Evolutionary conservation across 2,113 vertebrate species (phyloP).

Genomic region (Gobius niger): DNA sequence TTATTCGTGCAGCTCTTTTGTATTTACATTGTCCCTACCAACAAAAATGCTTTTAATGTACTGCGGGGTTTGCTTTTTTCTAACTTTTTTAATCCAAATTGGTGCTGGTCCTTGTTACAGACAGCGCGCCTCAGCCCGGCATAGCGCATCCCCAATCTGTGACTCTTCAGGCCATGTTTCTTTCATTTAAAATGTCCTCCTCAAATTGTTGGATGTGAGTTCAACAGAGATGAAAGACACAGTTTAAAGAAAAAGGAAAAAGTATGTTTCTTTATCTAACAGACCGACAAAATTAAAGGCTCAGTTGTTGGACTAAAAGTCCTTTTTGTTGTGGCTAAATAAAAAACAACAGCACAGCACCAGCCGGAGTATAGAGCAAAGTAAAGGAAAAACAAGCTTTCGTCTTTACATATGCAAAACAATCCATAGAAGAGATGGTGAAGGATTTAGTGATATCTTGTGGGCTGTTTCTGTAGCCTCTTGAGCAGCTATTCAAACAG

Average conservation of each 20-base stretch:
- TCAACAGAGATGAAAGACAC: constrained; percentile 56
- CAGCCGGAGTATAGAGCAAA: constrained; percentile 26
- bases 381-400: constrained; percentile 10
- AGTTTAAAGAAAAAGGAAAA: constrained; percentile 27
- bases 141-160: constrained; percentile 56
- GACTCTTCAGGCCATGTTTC: constrained; percentile 55
- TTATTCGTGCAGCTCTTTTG: too few relatives aligned
- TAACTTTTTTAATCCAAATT: constrained; percentile 53
- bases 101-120: constrained; percentile 45
- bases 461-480: constrained; percentile 5
- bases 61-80: constrained; percentile 23
- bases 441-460: constrained; percentile 44
- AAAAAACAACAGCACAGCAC: constrained; percentile 19
- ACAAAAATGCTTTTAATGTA: constrained; percentile 13
- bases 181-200: constrained; percentile 60
- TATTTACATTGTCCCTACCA: background rate
- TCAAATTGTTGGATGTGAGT: constrained; percentile 50
- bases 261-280: constrained; percentile 52
- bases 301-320: constrained; percentile 35
- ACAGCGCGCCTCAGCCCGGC: constrained; percentile 55
- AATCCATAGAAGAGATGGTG: constrained; percentile 27
- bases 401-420: constrained; percentile 59
- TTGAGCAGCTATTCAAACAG: constrained; percentile 24
- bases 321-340: constrained; percentile 42
- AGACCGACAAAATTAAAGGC: constrained; percentile 45